Evolutionary conservation across 2,113 vertebrate genomes (phyloP), one percentile per base, ranked within the genome.

Genomic region (Engraulis encrasicolus): DNA sequence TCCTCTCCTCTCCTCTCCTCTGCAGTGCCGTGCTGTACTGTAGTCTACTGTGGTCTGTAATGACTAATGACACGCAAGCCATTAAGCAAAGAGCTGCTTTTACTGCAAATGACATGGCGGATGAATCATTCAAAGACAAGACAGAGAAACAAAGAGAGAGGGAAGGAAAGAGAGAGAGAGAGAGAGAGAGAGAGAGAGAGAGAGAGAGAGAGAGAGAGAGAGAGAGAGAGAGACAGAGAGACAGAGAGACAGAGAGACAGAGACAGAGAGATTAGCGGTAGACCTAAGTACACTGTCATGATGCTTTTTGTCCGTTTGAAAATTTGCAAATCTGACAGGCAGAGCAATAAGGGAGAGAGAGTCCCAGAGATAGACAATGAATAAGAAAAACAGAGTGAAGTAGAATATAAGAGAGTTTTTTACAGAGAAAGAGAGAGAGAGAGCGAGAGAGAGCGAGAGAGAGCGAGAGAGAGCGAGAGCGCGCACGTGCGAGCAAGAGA

Each of bases 201-300:
- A 81, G 71, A 80, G 61, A 0, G 38, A 40, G 19, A 86, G 80
- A 58, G 31, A 81, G 80, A 82, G 81, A 31, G 49, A 38, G 52
- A 48, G 19, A 61, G 45, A 50, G 81, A 50, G n/a, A 71, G n/a
- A 27, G 37, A 71, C n/a, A 5, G 81, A 38, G 49, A 50, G 50
- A 74, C 6, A 14, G 37, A 71, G 20, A 58, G 50, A n/a, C 48
- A 17, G 34, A 61, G n/a, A 12, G n/a, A 74, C 2, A 14, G 52
- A 23, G 38, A 66, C 19, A 81, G 58, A 78, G 1, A 18, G 37
- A 17, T 40, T 20, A 11, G 52, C 78, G 27, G 18, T 14, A 17
- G 2, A 50, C 40, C 40, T 45, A 45, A 45, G 40, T 45, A 45
- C 40, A 9, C 4, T 45, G 4, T 45, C 40, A 45, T 45, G 40